phyloP scores from a whole-genome alignment of 2,113 vertebrate genomes.

The Neofelis nebulosa region DNA sequence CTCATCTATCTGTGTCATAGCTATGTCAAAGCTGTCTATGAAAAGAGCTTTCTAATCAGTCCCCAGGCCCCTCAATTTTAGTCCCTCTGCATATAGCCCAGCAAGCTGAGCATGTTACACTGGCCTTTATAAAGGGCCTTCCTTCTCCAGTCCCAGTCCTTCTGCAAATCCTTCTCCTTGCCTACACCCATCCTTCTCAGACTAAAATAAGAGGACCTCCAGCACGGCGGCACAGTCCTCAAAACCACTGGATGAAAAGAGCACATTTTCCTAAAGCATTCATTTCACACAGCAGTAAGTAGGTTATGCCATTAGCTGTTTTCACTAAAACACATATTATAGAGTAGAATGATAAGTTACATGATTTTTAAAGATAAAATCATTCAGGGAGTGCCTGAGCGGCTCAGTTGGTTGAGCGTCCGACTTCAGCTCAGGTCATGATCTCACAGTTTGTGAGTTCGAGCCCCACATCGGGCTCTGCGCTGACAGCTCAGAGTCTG shows the following conservation, averaged over 20 bases:
- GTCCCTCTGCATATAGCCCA: neutral
- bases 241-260: neutral
- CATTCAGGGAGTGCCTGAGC: accelerated
- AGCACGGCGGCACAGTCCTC: too few species aligned
- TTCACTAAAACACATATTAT: neutral
- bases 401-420: too few species aligned
- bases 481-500: too few species aligned
- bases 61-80: neutral
- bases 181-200: neutral
- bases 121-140: neutral
- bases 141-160: neutral
- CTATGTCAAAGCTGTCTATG: neutral
- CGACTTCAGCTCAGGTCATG: too few species aligned
- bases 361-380: neutral
- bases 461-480: too few species aligned
- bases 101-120: neutral
- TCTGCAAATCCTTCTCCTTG: neutral
- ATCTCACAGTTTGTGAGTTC: too few species aligned
- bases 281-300: neutral
- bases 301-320: neutral
- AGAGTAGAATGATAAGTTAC: neutral
- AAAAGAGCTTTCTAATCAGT: neutral
- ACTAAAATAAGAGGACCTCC: neutral
- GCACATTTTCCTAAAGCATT: neutral
- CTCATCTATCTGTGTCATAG: neutral